Evolutionary conservation across 2,797 vertebrate genomes (phyloP).

Genomic region (Betta splendens): DNA sequence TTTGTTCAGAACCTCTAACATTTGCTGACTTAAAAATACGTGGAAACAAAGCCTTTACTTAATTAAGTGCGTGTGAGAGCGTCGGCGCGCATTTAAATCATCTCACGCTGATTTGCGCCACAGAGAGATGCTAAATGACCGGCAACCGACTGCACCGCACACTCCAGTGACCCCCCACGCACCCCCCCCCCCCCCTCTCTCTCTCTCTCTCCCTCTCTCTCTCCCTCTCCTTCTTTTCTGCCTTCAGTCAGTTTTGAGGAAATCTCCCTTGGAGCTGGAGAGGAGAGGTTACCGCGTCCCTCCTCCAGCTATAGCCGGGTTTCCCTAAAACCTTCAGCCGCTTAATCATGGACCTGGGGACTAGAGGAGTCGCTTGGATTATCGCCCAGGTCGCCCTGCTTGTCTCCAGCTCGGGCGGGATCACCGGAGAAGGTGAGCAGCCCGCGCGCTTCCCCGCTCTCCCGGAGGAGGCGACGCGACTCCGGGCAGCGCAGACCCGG

Average conservation of each 20-base stretch:
- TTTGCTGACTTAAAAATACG: too few relatives aligned
- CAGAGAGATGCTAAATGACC: background rate
- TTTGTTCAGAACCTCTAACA: too few relatives aligned
- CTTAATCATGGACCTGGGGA: slow-evolving; percentile 53
- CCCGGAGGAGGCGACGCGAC: slow-evolving; percentile 11
- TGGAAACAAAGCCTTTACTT: too few relatives aligned
- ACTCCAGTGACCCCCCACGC: background rate
- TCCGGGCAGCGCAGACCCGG: background rate
- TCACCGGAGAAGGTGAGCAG: slow-evolving; percentile 63
- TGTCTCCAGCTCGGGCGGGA: slow-evolving; percentile 44
- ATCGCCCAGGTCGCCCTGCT: slow-evolving; percentile 43
- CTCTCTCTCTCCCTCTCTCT: background rate
- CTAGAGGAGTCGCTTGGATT: slow-evolving; percentile 51
- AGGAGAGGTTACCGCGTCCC: slow-evolving; percentile 51
- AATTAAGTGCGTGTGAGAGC: too few relatives aligned
- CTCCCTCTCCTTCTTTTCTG: background rate
- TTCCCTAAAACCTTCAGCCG: slow-evolving; percentile 22
- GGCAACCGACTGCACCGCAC: too few relatives aligned
- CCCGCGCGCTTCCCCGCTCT: slow-evolving; percentile 11
- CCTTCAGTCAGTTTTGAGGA: slow-evolving; percentile 24
- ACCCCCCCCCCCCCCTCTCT: background rate
- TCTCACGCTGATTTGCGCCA: background rate
- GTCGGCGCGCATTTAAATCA: background rate
- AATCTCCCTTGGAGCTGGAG: slow-evolving; percentile 57
- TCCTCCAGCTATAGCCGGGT: slow-evolving; percentile 43